These are phyloP conservation scores for Diuraphis noxia DNA, from an alignment of 1,140 invertebrate species.

Conservation along the genomic window DNA sequence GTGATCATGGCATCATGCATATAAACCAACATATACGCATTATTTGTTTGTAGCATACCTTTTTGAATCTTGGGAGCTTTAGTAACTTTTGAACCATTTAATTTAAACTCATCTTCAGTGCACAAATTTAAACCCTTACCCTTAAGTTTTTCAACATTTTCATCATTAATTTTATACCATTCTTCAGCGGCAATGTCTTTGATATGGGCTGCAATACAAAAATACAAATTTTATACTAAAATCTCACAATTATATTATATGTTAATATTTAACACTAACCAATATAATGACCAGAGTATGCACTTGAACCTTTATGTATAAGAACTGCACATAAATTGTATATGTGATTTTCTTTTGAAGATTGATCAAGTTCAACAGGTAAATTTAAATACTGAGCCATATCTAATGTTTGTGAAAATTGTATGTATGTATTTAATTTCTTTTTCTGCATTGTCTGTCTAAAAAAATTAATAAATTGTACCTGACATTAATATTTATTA, in stretches of 20 bases:
- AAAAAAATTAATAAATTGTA: constrained; percentile 25
- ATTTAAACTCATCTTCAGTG: constrained; percentile 63
- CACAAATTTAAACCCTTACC: constrained; percentile 64
- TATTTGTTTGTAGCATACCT: constrained; percentile 63
- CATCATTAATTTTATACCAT: constrained; percentile 75
- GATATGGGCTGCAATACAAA: constrained; percentile 63
- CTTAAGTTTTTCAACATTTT: constrained; percentile 69
- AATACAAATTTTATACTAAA: background rate
- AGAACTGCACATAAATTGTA: constrained; percentile 71
- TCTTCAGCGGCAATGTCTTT: constrained; percentile 64
- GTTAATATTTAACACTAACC: constrained; percentile 60
- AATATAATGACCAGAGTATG: constrained; percentile 75
- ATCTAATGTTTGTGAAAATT: constrained; percentile 72
- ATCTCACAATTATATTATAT: background rate
- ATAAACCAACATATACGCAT: constrained; percentile 73
- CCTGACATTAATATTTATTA: background rate
- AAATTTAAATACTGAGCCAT: constrained; percentile 64
- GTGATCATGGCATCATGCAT: constrained; percentile 57
- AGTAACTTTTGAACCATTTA: constrained; percentile 61
- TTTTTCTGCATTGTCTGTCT: constrained; percentile 70
- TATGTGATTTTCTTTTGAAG: constrained; percentile 60
- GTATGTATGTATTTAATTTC: constrained; percentile 70
- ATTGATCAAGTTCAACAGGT: constrained; percentile 59
- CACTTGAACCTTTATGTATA: constrained; percentile 70
- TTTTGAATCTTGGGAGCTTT: constrained; percentile 62